Conservation (phyloP, 2,888 invertebrate genomes). For the Liodrosophila aerea region DNA sequence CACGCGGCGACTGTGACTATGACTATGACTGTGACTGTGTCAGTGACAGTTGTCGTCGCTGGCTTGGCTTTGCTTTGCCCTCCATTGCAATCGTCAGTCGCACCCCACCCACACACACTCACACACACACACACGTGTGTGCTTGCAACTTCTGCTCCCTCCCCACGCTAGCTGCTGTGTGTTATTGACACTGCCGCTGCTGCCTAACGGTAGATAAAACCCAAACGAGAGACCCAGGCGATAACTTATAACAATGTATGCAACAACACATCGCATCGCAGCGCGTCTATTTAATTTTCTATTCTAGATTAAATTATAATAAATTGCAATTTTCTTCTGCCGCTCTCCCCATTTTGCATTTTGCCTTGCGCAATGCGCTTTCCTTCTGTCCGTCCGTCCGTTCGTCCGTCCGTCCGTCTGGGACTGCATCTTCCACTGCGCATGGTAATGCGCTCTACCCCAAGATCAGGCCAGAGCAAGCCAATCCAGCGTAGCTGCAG, state of each 20-base stretch:
- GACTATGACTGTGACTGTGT: constrained; percentile 51
- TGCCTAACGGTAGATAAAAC: constrained; percentile 74
- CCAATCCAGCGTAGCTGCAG: constrained; percentile 10
- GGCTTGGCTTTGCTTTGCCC: constrained; percentile 70
- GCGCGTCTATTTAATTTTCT: constrained; percentile 70
- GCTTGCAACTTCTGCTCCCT: neutral
- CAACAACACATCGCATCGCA: constrained; percentile 22
- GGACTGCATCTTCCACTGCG: constrained; percentile 17
- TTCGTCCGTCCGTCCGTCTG: too few species aligned
- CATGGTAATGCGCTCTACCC: constrained; percentile 35
- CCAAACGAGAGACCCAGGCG: constrained; percentile 53
- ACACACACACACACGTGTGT: constrained; percentile 26
- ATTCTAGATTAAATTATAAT: constrained; percentile 77
- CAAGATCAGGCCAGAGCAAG: constrained; percentile 8
- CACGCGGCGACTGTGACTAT: constrained; percentile 14
- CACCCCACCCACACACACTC: constrained; percentile 52
- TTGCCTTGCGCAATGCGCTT: constrained; percentile 61
- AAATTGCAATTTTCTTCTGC: constrained; percentile 66
- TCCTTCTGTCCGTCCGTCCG: too few species aligned
- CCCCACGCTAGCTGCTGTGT: constrained; percentile 38
- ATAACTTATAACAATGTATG: constrained; percentile 69
- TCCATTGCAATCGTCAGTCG: constrained; percentile 54
- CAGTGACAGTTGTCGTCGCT: constrained; percentile 61
- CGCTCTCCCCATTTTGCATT: constrained; percentile 13
- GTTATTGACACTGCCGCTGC: constrained; percentile 72